Evolutionary conservation across 2,888 invertebrate species (phyloP).

Genomic region (Oligia latruncula): DNA sequence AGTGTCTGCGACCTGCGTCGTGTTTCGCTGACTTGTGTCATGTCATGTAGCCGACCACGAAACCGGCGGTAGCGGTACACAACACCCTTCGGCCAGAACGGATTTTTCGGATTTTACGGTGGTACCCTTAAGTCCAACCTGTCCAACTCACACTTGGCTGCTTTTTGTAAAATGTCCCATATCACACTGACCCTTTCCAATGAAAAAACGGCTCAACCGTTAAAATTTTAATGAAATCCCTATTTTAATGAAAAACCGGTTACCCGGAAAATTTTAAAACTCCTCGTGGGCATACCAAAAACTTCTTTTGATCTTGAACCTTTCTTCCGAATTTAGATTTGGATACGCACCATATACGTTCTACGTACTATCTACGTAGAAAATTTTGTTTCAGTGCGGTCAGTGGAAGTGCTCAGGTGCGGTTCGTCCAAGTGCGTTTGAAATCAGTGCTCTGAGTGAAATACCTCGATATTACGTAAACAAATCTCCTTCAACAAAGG

Average conservation of each 20-base stretch:
- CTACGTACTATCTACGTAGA: neutral
- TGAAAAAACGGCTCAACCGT: slow-evolving; percentile 24
- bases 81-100: no score
- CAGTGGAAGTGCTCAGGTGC: no score
- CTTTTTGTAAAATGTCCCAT: neutral
- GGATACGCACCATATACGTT: neutral
- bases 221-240: neutral
- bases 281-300: neutral
- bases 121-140: neutral
- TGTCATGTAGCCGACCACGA: no score
- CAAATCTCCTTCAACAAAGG: neutral
- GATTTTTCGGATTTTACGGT: no score
- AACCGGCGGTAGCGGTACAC: no score
- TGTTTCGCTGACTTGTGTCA: no score
- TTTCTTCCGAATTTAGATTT: slow-evolving; percentile 23
- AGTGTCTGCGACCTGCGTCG: no score
- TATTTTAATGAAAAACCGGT: neutral
- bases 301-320: slow-evolving; percentile 26
- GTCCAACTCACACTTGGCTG: neutral
- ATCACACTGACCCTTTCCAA: neutral
- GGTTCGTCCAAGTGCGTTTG: no score
- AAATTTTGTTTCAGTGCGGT: no score
- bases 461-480: neutral
- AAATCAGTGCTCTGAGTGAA: no score
- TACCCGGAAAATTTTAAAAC: slow-evolving; percentile 6